Evolutionary conservation across 1,140 invertebrate species (phyloP), one percentile per base, ranked within the genome.

Genomic region (Drusus annulatus): DNA sequence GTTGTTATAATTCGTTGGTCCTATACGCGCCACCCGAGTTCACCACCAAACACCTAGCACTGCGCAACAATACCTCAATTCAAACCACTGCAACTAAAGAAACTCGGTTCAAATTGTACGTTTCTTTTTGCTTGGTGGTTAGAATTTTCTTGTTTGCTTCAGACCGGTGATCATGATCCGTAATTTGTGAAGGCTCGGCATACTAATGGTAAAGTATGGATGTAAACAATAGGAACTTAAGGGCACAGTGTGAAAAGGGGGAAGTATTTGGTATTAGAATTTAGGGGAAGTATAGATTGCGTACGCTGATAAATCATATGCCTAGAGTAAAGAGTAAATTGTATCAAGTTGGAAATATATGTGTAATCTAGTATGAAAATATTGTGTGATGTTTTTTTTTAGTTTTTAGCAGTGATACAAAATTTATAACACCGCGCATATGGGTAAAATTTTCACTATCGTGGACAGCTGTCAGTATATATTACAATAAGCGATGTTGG

Each of bases 1-100:
- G 68, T 71, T 71, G 19, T 52, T 21, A 71, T 71, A 71, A 71
- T 71, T 71, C 68, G 68, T 71, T 51, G 68, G 68, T 65, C 62
- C 62, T 65, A 28, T 28, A 65, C 28, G 7, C 62, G 19, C 19
- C 45, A 15, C 68, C 17, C 15, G 25, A 13, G 16, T n/a, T 17
- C 17, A 65, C 21, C 16, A 17, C 62, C 25, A 65, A 65, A 65
- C n/a, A 23, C 23, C 10, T 28, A 10, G 16, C 23, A 65, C 25
- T 10, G 25, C 62, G 16, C 31, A 16, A 28, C 15, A 65, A 10
- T 36, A 2, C 62, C 25, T 31, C 62, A 3, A 65, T 15, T 15
- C 8, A 65, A 31, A 65, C 25, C 23, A 60, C 25, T 13, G 13
- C 36, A 23, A 31, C 16, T 7, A 31, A 23, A 16, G 5, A 6